phyloP scores from a whole-genome alignment of 2,797 vertebrate genomes.

The Sebastes trivittatus region DNA sequence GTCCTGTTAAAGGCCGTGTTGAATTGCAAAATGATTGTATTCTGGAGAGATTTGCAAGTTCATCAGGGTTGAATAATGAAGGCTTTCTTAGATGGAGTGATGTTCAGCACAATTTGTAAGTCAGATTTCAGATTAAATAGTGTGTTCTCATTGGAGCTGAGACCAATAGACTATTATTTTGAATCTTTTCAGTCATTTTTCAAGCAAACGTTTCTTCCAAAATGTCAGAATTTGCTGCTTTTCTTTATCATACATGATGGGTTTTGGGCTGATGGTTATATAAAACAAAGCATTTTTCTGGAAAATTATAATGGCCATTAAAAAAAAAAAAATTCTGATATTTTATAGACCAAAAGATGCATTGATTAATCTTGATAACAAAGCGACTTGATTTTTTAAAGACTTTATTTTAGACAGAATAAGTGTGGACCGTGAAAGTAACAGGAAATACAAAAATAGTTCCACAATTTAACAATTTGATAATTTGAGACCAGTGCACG shows the following conservation, averaged over 20 bases:
- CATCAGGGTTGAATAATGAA: slow-evolving; percentile 5
- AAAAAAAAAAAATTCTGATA: not conserved
- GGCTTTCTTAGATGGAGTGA: not conserved
- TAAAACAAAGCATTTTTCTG: not conserved
- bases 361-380: not conserved
- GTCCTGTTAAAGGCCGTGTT: slow-evolving; percentile 8
- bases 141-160: not conserved
- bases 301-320: not conserved
- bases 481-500: too few relatives aligned
- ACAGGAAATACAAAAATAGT: too few relatives aligned
- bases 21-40: slow-evolving; percentile 27
- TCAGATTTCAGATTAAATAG: not conserved
- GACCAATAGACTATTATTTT: not conserved
- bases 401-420: not conserved
- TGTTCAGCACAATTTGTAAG: slow-evolving; percentile 1
- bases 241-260: not conserved
- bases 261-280: not conserved
- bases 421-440: rapidly evolving
- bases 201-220: not conserved
- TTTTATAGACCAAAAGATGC: not conserved
- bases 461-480: too few relatives aligned
- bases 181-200: not conserved
- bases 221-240: not conserved
- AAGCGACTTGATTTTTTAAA: not conserved
- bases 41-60: slow-evolving; percentile 14